Base-by-base conservation (phyloP, 2,113 vertebrate genomes). In the Syngnathus scovelli region DNA sequence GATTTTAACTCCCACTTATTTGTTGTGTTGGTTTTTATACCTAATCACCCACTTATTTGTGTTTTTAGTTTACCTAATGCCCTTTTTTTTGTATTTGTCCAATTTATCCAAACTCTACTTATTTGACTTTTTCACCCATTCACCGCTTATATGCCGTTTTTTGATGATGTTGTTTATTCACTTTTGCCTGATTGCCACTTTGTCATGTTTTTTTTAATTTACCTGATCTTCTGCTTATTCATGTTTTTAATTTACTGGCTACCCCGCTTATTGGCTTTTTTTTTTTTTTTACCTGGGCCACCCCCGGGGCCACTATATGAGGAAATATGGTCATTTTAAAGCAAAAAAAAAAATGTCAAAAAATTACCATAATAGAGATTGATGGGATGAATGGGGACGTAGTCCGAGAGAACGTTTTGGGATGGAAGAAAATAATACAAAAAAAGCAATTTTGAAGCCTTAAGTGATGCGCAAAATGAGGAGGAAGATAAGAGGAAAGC, bases 371-470 rank as follows among this genome's bases (percentile, higher is more conserved):
- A 79, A 77, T 81, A 65, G 71, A 88, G 78, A 80, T 48, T 80
- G 78, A 73, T 13, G 27, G 18, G 18, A 16, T 2, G 12, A 16
- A 1, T 33, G 27, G 48, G 9, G 48, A 64, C 7, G 2, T 18
- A 7, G 44, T 6, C 54, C 12, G 13, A 56, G 27, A 2, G 27
- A 16, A 58, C 27, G 18, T 58, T 58, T 58, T 36, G 13, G 55
- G 54, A 65, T 80, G 78, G 70, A 83, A 81, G 76, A 83, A 83
- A 83, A 69, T 78, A 37, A 72, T 43, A 62, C 82, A 56, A 66
- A 71, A 71, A 64, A 78, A 88, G 79, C 84, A 85, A 86, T 87
- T 89, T 82, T 83, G 85, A 86, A 92, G 89, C 90, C 90, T 91
- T 91, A 91, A 90, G 85, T 79, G 83, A 88, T 37, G 15, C 55